Evolutionary conservation across 2,113 vertebrate genomes (phyloP).

Genomic region (Ailuropoda melanoleuca): DNA sequence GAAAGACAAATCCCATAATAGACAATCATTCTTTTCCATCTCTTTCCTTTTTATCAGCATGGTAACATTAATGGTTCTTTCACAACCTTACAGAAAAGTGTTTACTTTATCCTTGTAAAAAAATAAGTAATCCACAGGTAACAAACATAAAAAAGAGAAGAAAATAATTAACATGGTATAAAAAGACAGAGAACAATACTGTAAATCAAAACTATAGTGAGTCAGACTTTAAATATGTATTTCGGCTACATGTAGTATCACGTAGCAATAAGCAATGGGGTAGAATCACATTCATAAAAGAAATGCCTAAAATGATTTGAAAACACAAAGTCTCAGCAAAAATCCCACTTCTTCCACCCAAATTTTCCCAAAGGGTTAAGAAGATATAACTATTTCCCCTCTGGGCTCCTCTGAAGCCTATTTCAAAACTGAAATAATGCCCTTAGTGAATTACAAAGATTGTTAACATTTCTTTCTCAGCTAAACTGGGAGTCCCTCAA

Average conservation of each 20-base stretch:
- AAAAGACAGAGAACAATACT: slow-evolving; percentile 15
- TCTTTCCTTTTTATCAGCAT: slow-evolving; percentile 14
- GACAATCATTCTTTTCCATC: background rate
- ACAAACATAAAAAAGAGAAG: background rate
- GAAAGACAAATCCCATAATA: slow-evolving; percentile 26
- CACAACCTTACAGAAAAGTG: background rate
- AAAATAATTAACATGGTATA: slow-evolving; percentile 38
- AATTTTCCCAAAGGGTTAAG: background rate
- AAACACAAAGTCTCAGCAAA: slow-evolving; percentile 17
- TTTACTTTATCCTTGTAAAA: slow-evolving; percentile 2
- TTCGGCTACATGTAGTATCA: background rate
- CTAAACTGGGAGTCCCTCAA: background rate
- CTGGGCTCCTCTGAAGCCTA: background rate
- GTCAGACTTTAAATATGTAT: slow-evolving; percentile 1
- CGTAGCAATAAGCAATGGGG: background rate
- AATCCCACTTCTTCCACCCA: background rate
- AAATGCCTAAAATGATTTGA: slow-evolving; percentile 18
- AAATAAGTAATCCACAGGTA: background rate
- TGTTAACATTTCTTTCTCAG: background rate
- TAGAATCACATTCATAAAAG: slow-evolving; percentile 19
- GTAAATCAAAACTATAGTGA: background rate
- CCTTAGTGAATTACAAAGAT: background rate
- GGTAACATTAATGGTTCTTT: slow-evolving; percentile 44
- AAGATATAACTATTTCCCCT: background rate
- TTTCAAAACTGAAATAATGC: background rate